A percentile compares a stretch with the other conserved stretches of the same genome.
Conservation (phyloP, 2,113 vertebrate species). For the Himantopus leucocephalus region DNA sequence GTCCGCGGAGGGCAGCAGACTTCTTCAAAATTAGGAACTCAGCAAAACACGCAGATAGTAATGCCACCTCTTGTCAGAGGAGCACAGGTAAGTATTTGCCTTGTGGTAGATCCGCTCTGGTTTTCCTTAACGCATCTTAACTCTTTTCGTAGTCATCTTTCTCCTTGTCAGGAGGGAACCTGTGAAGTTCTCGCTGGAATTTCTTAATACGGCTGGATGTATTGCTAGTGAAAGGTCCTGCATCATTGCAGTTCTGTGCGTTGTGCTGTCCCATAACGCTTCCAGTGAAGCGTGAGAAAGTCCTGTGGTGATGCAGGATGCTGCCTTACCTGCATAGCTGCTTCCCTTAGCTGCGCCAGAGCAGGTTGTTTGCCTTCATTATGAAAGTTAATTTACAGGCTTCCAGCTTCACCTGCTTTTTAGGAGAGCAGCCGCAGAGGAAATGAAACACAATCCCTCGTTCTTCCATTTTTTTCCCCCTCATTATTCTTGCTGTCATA, state of each 20-base stretch:
- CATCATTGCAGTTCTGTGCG: accelerated
- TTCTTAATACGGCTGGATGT: background rate
- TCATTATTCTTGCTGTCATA: background rate
- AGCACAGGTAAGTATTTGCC: conserved; percentile 83
- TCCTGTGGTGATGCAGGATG: background rate
- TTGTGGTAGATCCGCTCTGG: accelerated
- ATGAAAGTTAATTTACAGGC: background rate
- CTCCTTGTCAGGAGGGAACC: background rate
- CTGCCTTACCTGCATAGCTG: background rate
- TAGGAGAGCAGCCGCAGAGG: background rate
- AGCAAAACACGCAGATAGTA: conserved; percentile 86
- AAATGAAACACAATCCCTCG: background rate
- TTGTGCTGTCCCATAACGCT: background rate
- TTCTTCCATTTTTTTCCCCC: background rate
- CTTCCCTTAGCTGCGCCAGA: background rate
- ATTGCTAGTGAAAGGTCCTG: background rate
- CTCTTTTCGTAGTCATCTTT: background rate
- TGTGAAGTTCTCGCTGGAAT: background rate
- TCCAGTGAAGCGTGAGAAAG: background rate
- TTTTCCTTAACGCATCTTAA: background rate
- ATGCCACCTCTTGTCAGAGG: conserved; percentile 95
- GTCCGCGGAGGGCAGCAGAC: conserved; percentile 91
- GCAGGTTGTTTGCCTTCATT: background rate
- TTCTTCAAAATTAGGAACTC: conserved; percentile 83
- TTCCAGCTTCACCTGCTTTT: background rate